Evolutionary conservation across 2,113 vertebrate genomes (phyloP).

Genomic region (Eptesicus fuscus): DNA sequence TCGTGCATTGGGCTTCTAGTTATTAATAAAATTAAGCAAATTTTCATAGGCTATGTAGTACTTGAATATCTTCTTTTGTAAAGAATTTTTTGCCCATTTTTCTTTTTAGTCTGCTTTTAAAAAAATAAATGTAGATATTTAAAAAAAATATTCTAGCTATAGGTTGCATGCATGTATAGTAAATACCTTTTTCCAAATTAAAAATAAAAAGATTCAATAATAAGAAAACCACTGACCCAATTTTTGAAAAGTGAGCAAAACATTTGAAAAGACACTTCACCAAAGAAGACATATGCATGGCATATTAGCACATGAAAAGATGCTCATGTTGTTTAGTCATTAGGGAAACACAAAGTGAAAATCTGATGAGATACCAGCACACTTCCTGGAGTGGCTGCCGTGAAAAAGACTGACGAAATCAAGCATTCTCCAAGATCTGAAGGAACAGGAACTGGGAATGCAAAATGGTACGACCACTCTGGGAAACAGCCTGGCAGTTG

Average conservation of each 20-base stretch:
- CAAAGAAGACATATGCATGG: neutral
- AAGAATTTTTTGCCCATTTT: neutral
- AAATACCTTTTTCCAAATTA: neutral
- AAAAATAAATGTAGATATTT: neutral
- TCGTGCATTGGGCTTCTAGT: too few species aligned
- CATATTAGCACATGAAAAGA: neutral
- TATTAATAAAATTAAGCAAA: neutral
- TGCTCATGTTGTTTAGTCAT: neutral
- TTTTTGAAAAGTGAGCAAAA: neutral
- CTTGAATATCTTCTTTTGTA: neutral
- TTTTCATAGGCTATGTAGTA: neutral
- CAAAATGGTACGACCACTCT: neutral
- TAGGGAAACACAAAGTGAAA: neutral
- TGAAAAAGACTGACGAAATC: neutral
- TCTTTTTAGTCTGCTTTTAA: neutral
- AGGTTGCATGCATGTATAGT: neutral
- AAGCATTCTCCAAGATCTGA: too few species aligned
- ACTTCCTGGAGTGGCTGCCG: rapidly evolving
- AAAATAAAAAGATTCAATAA: neutral
- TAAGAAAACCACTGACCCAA: neutral
- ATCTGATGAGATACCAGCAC: neutral
- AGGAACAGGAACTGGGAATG: neutral
- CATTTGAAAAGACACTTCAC: neutral
- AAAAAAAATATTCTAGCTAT: neutral
- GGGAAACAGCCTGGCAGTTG: neutral